Evolutionary conservation across 1,140 invertebrate species (phyloP).

Genomic region (Penaeus indicus): DNA sequence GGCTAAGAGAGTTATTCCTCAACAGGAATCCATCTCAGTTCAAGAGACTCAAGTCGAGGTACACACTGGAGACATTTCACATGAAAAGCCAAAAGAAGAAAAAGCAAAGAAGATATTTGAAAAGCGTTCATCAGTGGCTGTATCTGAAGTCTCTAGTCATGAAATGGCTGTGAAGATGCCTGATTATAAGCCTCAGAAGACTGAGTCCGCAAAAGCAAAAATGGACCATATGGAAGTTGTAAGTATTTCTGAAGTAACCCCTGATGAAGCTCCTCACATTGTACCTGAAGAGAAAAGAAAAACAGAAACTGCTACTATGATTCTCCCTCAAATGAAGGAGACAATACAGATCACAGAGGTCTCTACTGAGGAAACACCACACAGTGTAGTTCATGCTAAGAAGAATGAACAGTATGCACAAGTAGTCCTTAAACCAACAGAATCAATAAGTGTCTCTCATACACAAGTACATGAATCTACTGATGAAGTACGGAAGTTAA

Average conservation of each 20-base stretch:
- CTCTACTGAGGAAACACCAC: constrained; percentile 29
- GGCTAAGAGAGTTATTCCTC: constrained; percentile 50
- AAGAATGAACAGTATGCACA: constrained; percentile 37
- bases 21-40: constrained; percentile 55
- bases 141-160: constrained; percentile 46
- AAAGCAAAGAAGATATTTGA: constrained; percentile 34
- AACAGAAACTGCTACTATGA: constrained; percentile 35
- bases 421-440: constrained; percentile 38
- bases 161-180: constrained; percentile 44
- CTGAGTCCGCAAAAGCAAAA: constrained; percentile 38
- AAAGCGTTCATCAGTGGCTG: constrained; percentile 43
- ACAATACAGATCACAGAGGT: constrained; percentile 46
- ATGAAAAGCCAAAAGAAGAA: constrained; percentile 47
- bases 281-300: constrained; percentile 38
- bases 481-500: constrained; percentile 30
- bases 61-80: constrained; percentile 33
- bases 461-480: constrained; percentile 36
- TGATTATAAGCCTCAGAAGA: constrained; percentile 41
- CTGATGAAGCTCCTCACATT: constrained; percentile 47
- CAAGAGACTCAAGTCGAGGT: constrained; percentile 46
- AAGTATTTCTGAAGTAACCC: constrained; percentile 40
- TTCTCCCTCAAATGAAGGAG: constrained; percentile 40
- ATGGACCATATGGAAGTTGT: constrained; percentile 49
- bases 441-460: constrained; percentile 34
- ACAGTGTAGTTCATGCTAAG: constrained; percentile 29